phyloP scores from a whole-genome alignment of 2,888 invertebrate species.

The Synergus itoensis region DNA sequence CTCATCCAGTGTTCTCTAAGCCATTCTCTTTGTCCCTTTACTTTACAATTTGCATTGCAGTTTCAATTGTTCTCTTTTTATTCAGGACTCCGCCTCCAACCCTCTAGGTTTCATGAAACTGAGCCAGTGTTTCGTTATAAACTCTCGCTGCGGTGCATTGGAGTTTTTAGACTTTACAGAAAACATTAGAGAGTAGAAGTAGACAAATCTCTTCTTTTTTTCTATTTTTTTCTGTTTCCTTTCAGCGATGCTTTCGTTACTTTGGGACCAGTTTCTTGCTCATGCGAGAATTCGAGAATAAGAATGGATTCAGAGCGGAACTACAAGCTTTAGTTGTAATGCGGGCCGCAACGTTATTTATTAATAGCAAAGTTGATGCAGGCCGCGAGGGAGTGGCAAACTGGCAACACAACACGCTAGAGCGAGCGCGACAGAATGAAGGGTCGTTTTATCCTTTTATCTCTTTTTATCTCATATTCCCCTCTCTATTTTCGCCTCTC shows the following conservation, averaged over 20 bases:
- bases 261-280: conserved; percentile 5
- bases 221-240: neutral
- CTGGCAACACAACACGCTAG: conserved; percentile 66
- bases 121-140: conserved; percentile 19
- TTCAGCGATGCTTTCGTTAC: conserved; percentile 31
- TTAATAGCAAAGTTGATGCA: conserved; percentile 71
- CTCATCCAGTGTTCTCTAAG: neutral
- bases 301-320: conserved; percentile 50
- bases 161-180: neutral
- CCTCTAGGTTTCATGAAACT: conserved; percentile 18
- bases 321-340: conserved; percentile 63
- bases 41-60: neutral
- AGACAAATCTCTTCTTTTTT: neutral
- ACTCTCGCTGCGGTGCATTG: conserved; percentile 18
- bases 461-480: conserved; percentile 46
- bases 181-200: neutral
- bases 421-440: conserved; percentile 68
- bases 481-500: conserved; percentile 43
- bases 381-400: conserved; percentile 68
- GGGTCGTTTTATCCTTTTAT: conserved; percentile 57
- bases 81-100: neutral
- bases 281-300: conserved; percentile 19
- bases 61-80: neutral
- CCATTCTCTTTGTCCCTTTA: neutral
- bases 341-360: conserved; percentile 70